Percentiles rank a stretch among this genome's conserved stretches.
These are phyloP conservation scores for Cathartes aura DNA, from an alignment of 2,113 vertebrate species.

Conservation along the genomic window DNA sequence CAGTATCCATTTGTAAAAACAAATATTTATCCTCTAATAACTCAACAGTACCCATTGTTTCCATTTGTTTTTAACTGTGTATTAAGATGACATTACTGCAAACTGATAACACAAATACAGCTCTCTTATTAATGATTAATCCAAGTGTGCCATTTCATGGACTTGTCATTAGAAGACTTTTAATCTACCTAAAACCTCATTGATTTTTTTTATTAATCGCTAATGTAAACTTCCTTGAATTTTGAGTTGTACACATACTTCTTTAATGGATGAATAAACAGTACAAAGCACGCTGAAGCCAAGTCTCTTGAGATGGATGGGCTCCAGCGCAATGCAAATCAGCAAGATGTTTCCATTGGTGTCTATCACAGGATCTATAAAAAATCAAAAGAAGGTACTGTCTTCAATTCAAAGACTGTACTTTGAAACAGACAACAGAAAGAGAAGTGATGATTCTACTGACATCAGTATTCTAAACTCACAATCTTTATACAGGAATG, in stretches of 20 bases:
- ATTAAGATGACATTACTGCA: neutral
- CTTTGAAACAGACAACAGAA: neutral
- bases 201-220: neutral
- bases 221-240: neutral
- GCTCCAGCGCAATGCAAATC: neutral
- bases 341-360: neutral
- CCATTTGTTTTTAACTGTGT: neutral
- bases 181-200: slow-evolving; percentile 30
- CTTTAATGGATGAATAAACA: neutral
- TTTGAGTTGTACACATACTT: neutral
- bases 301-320: neutral
- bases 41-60: neutral
- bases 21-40: neutral
- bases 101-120: neutral
- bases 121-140: neutral
- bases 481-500: neutral
- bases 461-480: neutral
- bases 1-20: neutral
- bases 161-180: neutral
- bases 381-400: neutral
- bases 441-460: neutral
- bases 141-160: neutral
- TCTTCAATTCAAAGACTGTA: neutral
- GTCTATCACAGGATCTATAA: neutral
- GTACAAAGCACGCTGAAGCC: neutral